These are phyloP conservation scores for Drosophila silvestris DNA, from an alignment of 2,888 invertebrate genomes.

Conservation along the genomic window DNA sequence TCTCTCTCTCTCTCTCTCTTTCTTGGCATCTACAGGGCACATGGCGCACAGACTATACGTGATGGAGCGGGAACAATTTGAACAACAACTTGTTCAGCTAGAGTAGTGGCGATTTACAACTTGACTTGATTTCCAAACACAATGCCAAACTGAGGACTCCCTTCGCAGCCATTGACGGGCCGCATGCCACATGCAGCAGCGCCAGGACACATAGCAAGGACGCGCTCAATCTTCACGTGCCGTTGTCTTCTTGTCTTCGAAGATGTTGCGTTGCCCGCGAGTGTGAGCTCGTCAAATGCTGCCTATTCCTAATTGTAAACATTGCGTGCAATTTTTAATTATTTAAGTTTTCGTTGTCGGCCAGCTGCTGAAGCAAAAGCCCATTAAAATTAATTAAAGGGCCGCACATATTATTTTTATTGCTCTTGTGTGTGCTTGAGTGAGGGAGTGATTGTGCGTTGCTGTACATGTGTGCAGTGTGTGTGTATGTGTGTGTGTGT, in stretches of 20 bases:
- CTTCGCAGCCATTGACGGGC: constrained; percentile 26
- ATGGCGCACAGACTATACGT: constrained; percentile 97
- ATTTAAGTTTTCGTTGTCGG: constrained; percentile 80
- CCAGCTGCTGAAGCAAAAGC: constrained; percentile 65
- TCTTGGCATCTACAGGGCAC: constrained; percentile 88
- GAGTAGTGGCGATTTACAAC: constrained; percentile 44
- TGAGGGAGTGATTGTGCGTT: constrained; percentile 9
- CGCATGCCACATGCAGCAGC: constrained; percentile 8
- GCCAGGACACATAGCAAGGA: constrained; percentile 24
- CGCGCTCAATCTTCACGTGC: not conserved
- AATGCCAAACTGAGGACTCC: constrained; percentile 80
- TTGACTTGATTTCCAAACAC: constrained; percentile 62
- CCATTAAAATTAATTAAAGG: constrained; percentile 81
- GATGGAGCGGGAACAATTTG: constrained; percentile 88
- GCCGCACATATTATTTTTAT: constrained; percentile 73
- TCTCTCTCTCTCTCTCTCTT: constrained; percentile 19
- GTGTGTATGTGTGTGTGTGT: not conserved
- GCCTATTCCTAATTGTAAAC: constrained; percentile 80
- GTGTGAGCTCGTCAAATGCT: constrained; percentile 59
- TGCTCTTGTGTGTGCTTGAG: constrained; percentile 47
- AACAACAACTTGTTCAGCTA: constrained; percentile 86
- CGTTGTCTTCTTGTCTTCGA: not conserved
- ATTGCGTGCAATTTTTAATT: constrained; percentile 84
- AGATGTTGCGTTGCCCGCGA: not conserved
- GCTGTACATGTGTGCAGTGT: constrained; percentile 29